Percentiles rank a stretch among this genome's conserved stretches.
phyloP scores from a whole-genome alignment of 2,888 invertebrate genomes.

The Aspidapion aeneum region DNA sequence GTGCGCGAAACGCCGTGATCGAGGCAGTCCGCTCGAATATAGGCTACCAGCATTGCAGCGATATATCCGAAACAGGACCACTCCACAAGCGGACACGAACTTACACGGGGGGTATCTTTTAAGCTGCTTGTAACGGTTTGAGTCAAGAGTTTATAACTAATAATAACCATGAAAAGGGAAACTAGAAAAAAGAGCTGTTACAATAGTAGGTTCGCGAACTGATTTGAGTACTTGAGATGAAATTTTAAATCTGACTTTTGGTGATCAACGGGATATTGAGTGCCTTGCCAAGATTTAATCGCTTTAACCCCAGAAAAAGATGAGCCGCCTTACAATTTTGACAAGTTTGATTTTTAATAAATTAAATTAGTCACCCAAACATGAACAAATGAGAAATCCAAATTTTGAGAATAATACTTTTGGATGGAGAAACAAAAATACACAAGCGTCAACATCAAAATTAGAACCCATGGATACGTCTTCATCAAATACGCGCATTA shows the following conservation, averaged over 20 bases:
- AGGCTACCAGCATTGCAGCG: no score
- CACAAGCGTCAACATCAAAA: background rate
- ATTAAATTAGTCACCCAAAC: background rate
- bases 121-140: no score
- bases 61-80: no score
- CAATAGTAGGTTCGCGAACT: slow-evolving; percentile 11
- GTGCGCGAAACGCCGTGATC: no score
- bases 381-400: background rate
- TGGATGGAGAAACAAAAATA: background rate
- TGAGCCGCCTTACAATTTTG: slow-evolving; percentile 11
- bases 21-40: no score
- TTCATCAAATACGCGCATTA: background rate
- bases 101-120: no score
- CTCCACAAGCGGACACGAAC: no score
- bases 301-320: slow-evolving; percentile 5
- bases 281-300: slow-evolving; percentile 10
- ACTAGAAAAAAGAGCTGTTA: slow-evolving; percentile 9
- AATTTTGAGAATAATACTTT: background rate
- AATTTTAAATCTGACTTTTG: slow-evolving; percentile 10
- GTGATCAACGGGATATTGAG: slow-evolving; percentile 13
- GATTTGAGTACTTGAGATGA: slow-evolving; percentile 8
- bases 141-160: no score
- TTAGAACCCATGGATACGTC: slow-evolving; percentile 2
- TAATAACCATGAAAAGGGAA: no score
- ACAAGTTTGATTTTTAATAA: slow-evolving; percentile 10